Base-by-base conservation (phyloP, 2,888 invertebrate species). In the Helicoverpa assulta region DNA sequence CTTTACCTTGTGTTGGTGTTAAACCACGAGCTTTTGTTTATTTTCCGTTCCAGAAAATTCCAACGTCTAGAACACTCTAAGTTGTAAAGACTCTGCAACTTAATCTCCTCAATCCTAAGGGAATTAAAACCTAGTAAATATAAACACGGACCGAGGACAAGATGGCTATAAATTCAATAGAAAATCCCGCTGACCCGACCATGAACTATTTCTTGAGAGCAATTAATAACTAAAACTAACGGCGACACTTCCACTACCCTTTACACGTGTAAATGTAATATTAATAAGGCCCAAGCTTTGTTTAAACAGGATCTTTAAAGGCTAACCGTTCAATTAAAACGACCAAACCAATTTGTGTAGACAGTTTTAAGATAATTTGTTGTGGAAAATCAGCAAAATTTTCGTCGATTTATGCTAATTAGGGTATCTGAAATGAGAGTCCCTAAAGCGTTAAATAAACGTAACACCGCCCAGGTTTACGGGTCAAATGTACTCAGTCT, bases 121-220 rank as follows among this genome's bases (percentile, higher is more conserved):
- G 62, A 67, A 65, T 71, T 52, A 53, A 65, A 82, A 69, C 14
- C 19, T 43, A 73, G 57, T 65, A 7, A 59, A 63, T 80, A 57
- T 62, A 70, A 56, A 55, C 37, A 73, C 60, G 8, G 57, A 52
- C 16, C 55, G 57, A 71, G 76, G 62, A 37, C 67, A 16, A 57
- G 52, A 56, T 37, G 29, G 57, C 69, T 67, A 51, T 63, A 69
- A 78, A 74, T 70, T 68, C 21, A 71, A 73, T 67, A 71, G 61
- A 73, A 65, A 78, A 72, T 70, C 78, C 43, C 52, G 40, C 29
- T 57, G 68, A 73, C 73, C 67, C 64, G 58, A 67, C 84, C 80
- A 60, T 84, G 82, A 73, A 65, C 82, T 69, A 73, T 70, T 73
- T 84, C 64, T 76, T 56, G 7, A 21, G 58, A 40, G 54, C 61